A percentile compares a stretch with the other conserved stretches of the same genome.
Evolutionary conservation across 1,140 invertebrate species (phyloP).

Genomic region (Brachionus rubens): DNA sequence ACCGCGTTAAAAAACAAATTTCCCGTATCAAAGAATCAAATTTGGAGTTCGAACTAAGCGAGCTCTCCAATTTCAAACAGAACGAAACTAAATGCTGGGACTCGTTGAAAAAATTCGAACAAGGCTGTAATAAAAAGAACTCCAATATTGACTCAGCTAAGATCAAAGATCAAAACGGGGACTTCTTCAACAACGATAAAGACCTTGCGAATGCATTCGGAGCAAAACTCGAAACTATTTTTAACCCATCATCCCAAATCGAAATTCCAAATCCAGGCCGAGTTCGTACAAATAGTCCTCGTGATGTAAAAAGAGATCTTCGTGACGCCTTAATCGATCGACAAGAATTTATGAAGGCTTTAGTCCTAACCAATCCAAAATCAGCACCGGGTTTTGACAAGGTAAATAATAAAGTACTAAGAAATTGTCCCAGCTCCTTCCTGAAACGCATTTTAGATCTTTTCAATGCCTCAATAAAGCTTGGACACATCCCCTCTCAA

Average conservation of each 20-base stretch:
- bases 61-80: slow-evolving; percentile 14
- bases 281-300: too few relatives aligned
- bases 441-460: background rate
- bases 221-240: slow-evolving; percentile 19
- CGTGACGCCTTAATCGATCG: slow-evolving; percentile 18
- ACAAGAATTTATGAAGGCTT: slow-evolving; percentile 8
- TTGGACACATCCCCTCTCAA: too few relatives aligned
- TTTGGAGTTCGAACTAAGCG: slow-evolving; percentile 21
- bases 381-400: slow-evolving; percentile 11
- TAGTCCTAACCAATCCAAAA: slow-evolving; percentile 11
- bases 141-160: slow-evolving; percentile 17
- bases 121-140: slow-evolving; percentile 21
- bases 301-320: too few relatives aligned
- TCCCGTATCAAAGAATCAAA: background rate
- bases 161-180: slow-evolving; percentile 4
- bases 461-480: too few relatives aligned
- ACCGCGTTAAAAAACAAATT: background rate
- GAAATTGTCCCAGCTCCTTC: slow-evolving; percentile 2
- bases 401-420: too few relatives aligned
- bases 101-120: slow-evolving; percentile 3
- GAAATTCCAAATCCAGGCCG: too few relatives aligned
- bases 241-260: too few relatives aligned
- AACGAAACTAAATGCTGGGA: slow-evolving; percentile 20
- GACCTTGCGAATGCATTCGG: slow-evolving; percentile 14
- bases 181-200: slow-evolving; percentile 17